Evolutionary conservation across 2,113 vertebrate genomes (phyloP).

Genomic region (Thermophis baileyi): DNA sequence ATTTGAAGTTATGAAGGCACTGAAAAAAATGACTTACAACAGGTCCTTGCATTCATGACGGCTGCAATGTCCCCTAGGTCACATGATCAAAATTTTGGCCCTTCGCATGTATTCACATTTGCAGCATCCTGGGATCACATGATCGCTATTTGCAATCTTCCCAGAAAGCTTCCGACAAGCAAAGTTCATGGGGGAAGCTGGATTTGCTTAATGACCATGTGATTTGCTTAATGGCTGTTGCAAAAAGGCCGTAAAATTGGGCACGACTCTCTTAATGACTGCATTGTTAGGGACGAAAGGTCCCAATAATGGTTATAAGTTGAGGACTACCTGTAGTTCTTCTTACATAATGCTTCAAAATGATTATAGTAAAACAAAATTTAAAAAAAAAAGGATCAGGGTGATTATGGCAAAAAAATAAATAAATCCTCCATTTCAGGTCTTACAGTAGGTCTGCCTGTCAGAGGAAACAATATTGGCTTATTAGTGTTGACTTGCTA

Average conservation of each 20-base stretch:
- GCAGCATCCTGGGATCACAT: not conserved
- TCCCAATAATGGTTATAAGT: not conserved
- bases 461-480: not conserved
- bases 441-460: not conserved
- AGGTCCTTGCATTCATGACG: not conserved
- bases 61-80: not conserved
- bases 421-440: not conserved
- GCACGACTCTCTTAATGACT: not conserved
- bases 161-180: not conserved
- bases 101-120: not conserved
- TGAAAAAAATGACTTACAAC: not conserved
- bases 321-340: not conserved
- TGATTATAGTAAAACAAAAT: not conserved
- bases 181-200: not conserved
- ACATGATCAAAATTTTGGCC: not conserved
- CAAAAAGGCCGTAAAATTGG: not conserved
- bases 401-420: not conserved
- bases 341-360: not conserved
- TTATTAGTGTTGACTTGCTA: not conserved
- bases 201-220: not conserved
- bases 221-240: not conserved
- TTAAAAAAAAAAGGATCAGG: not conserved
- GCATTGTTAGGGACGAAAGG: not conserved
- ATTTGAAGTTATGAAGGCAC: not conserved
- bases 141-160: not conserved